A percentile compares a stretch with the other conserved stretches of the same genome.
phyloP scores from a whole-genome alignment of 2,113 vertebrate genomes.

The Perca flavescens region DNA sequence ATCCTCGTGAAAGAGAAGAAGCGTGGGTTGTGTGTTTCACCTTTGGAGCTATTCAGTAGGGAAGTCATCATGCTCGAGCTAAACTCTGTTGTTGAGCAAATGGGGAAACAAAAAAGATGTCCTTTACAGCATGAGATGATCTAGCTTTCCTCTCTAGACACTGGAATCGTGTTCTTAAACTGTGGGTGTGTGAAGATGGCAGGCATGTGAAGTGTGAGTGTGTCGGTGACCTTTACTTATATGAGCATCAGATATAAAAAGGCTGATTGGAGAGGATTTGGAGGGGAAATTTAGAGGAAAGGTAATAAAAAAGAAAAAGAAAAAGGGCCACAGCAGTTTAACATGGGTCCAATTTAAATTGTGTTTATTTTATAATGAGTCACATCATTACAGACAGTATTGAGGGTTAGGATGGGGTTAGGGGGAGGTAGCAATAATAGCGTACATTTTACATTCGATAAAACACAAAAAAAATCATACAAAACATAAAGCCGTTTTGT shows the following conservation, averaged over 20 bases:
- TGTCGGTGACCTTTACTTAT: conserved; percentile 71
- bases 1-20: conserved; percentile 32
- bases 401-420: conserved; percentile 51
- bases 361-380: conserved; percentile 65
- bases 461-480: conserved; percentile 48
- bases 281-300: conserved; percentile 58
- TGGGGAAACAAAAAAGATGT: conserved; percentile 48
- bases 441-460: conserved; percentile 73
- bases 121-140: conserved; percentile 33
- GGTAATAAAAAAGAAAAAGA: conserved; percentile 59
- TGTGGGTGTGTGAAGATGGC: conserved; percentile 1
- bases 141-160: conserved; percentile 25
- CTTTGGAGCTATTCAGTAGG: conserved; percentile 62
- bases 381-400: conserved; percentile 71
- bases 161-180: background rate
- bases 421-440: conserved; percentile 52
- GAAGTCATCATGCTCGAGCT: conserved; percentile 55
- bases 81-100: conserved; percentile 42
- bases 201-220: conserved; percentile 20
- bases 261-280: conserved; percentile 30
- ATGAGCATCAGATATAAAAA: conserved; percentile 78
- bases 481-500: conserved; percentile 54
- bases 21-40: conserved; percentile 60
- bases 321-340: conserved; percentile 68
- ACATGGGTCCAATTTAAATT: conserved; percentile 54